A percentile compares a stretch with the other conserved stretches of the same genome.
Evolutionary conservation across 1,140 invertebrate genomes (phyloP).

Genomic region (Diorhabda carinulata): DNA sequence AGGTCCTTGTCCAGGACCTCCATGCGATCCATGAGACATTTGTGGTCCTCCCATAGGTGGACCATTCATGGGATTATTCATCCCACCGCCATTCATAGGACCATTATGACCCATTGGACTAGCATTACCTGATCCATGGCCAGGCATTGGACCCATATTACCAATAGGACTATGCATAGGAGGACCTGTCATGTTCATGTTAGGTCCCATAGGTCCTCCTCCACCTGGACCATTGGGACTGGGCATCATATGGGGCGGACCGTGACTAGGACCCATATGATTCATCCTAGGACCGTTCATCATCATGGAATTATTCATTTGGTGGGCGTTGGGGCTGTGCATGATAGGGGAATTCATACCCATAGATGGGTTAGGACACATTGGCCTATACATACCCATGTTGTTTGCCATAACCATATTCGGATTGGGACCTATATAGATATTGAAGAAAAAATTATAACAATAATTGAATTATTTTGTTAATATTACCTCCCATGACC

Average conservation of each 20-base stretch:
- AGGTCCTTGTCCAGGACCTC: constrained; percentile 42
- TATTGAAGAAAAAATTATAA: constrained; percentile 10
- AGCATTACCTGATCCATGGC: constrained; percentile 51
- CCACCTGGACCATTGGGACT: constrained; percentile 42
- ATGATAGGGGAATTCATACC: constrained; percentile 58
- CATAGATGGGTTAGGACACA: constrained; percentile 42
- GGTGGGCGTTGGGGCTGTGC: constrained; percentile 46
- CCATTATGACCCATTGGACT: constrained; percentile 57
- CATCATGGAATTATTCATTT: constrained; percentile 45
- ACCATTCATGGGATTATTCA: constrained; percentile 44
- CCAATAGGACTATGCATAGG: constrained; percentile 58
- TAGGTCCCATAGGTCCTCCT: constrained; percentile 39
- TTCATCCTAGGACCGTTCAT: constrained; percentile 45
- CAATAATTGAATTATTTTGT: constrained; percentile 36
- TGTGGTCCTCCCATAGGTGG: constrained; percentile 68
- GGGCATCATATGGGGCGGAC: constrained; percentile 45
- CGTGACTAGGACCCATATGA: constrained; percentile 29
- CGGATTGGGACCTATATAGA: constrained; percentile 36
- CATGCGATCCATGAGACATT: constrained; percentile 49
- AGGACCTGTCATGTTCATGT: constrained; percentile 39
- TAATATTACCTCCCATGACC: constrained; percentile 49
- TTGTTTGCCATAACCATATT: constrained; percentile 47
- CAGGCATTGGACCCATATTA: constrained; percentile 62
- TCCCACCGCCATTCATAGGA: constrained; percentile 56
- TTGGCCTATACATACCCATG: constrained; percentile 59